Conservation (phyloP, 2,113 vertebrate species). For the Ascaphus truei region DNA sequence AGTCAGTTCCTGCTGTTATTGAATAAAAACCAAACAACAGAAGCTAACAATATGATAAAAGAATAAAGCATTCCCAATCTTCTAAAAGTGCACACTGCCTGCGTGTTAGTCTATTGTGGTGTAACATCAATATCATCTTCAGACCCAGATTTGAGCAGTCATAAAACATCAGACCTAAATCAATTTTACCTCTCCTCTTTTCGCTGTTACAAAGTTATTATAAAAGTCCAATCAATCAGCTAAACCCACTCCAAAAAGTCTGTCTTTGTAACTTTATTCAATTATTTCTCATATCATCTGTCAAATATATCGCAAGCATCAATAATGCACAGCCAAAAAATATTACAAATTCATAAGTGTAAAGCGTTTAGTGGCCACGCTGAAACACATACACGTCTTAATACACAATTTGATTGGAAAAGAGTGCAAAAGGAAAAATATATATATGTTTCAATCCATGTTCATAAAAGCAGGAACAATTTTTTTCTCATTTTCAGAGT, state of each 20-base stretch:
- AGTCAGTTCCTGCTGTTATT: no score
- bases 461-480: not conserved
- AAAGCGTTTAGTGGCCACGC: not conserved
- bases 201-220: conserved; percentile 2
- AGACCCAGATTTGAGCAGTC: not conserved
- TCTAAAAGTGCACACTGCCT: not conserved
- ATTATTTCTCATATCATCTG: conserved; percentile 24
- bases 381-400: conserved; percentile 7
- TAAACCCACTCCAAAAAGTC: conserved; percentile 27
- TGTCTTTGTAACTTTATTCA: conserved; percentile 22
- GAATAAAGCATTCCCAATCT: not conserved
- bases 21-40: not conserved
- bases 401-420: not conserved
- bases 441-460: not conserved
- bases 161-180: conserved; percentile 6
- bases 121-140: not conserved
- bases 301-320: conserved; percentile 19
- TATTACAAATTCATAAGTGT: conserved; percentile 21
- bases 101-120: not conserved
- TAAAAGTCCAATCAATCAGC: conserved; percentile 24
- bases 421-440: not conserved
- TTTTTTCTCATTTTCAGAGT: not conserved
- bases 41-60: not conserved
- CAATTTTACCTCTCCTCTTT: not conserved
- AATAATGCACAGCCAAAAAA: conserved; percentile 20